Conservation (phyloP, 2,797 vertebrate genomes). For the Anabacerthia variegaticeps region DNA sequence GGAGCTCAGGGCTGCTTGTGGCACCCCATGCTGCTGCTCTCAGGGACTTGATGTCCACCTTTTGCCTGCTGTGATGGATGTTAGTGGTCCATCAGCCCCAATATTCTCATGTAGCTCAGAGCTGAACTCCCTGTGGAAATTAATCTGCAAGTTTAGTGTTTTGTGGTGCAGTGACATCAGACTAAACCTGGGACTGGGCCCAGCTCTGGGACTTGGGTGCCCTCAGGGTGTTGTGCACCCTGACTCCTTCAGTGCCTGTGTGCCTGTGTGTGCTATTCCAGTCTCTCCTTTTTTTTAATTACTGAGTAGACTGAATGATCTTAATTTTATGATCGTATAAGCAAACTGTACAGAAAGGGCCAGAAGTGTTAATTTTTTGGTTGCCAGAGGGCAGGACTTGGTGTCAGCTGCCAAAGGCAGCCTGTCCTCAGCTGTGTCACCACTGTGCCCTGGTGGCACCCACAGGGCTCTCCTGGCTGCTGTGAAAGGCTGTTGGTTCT, state of each 20-base stretch:
- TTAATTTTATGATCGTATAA: not conserved
- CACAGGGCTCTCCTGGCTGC: not conserved
- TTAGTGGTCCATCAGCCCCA: not conserved
- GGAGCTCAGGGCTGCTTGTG: not conserved
- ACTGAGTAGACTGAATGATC: not conserved
- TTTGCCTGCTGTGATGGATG: not conserved
- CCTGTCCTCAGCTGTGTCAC: not conserved
- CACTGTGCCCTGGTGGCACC: not conserved
- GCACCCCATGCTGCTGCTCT: not conserved
- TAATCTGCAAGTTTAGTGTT: not conserved
- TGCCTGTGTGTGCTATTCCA: not conserved
- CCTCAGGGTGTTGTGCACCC: not conserved
- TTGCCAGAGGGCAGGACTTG: not conserved
- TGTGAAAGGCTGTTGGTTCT: not conserved
- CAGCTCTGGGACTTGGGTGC: not conserved
- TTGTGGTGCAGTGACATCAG: not conserved
- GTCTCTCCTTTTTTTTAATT: not conserved
- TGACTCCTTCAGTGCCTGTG: not conserved
- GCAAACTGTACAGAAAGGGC: not conserved
- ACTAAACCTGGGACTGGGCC: too few species aligned
- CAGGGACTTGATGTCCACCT: rapidly evolving
- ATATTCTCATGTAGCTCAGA: not conserved
- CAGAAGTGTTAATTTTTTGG: not conserved
- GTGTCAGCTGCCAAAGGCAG: not conserved
- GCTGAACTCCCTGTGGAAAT: not conserved